Conservation (phyloP, 2,888 invertebrate species). For the Thyatira batis region DNA sequence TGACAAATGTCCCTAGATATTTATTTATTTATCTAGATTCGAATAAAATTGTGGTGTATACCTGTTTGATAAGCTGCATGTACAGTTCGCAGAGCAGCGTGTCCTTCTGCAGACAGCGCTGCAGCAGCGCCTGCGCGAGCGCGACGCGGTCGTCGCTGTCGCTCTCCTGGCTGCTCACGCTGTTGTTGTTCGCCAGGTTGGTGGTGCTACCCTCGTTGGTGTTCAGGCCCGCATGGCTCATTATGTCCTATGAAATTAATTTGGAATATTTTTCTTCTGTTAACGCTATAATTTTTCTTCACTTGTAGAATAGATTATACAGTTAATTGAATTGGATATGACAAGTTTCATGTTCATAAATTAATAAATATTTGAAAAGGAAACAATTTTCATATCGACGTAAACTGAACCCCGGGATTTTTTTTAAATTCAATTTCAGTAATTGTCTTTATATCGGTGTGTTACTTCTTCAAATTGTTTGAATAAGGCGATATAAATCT, state of each 20-base stretch:
- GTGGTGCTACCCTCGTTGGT: constrained; percentile 67
- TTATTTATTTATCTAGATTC: too few species aligned
- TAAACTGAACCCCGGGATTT: too few species aligned
- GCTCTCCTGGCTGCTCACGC: constrained; percentile 59
- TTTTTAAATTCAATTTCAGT: too few species aligned
- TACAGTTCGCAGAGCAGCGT: constrained; percentile 94
- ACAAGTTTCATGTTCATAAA: too few species aligned
- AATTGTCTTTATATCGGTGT: too few species aligned
- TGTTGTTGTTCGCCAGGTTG: constrained; percentile 72
- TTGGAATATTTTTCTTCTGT: background rate
- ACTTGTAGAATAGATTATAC: too few species aligned
- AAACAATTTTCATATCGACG: too few species aligned
- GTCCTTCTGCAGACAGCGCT: constrained; percentile 95
- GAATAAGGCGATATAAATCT: too few species aligned
- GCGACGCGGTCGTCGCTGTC: constrained; percentile 94
- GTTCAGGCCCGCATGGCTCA: constrained; percentile 93
- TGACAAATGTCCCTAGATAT: background rate
- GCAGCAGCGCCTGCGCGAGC: constrained; percentile 93
- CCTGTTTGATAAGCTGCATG: constrained; percentile 94
- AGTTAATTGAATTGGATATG: too few species aligned
- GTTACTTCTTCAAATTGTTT: too few species aligned
- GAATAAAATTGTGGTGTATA: constrained; percentile 25
- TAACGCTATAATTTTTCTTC: too few species aligned
- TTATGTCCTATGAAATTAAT: constrained; percentile 79
- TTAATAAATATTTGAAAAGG: too few species aligned